Conservation (phyloP, 2,888 invertebrate genomes). For the Parnassius glacialis region DNA sequence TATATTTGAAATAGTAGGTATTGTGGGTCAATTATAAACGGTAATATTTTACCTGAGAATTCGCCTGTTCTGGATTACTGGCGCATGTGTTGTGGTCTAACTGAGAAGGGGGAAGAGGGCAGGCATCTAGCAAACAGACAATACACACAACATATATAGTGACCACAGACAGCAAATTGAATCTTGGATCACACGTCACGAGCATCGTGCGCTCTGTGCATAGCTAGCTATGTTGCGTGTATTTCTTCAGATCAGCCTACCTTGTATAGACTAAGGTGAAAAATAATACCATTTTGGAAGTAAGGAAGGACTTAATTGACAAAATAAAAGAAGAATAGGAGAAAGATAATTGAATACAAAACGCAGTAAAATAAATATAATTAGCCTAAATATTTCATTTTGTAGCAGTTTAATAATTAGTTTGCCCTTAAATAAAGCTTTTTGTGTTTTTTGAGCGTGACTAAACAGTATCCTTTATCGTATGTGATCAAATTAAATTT, state of each 20-base stretch:
- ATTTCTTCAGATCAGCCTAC: constrained; percentile 71
- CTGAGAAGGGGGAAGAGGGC: constrained; percentile 93
- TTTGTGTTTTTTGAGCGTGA: neutral
- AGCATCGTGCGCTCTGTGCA: constrained; percentile 59
- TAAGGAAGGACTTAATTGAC: constrained; percentile 38
- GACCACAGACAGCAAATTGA: constrained; percentile 80
- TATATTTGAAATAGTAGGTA: constrained; percentile 73
- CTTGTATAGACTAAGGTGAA: constrained; percentile 46
- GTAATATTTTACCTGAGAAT: constrained; percentile 83
- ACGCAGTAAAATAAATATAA: constrained; percentile 63
- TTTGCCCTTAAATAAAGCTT: neutral
- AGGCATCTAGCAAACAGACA: constrained; percentile 97
- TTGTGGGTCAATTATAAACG: constrained; percentile 77
- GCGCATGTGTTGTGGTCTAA: constrained; percentile 92
- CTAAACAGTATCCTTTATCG: neutral
- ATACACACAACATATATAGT: constrained; percentile 87
- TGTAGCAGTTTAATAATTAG: constrained; percentile 18
- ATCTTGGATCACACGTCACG: constrained; percentile 80
- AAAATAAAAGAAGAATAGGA: constrained; percentile 62
- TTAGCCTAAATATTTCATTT: constrained; percentile 36
- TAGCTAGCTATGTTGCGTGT: constrained; percentile 70
- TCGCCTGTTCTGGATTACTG: constrained; percentile 86
- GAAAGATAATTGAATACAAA: constrained; percentile 72
- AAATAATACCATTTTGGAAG: constrained; percentile 29
- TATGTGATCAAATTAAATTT: neutral